Base-by-base conservation (phyloP, 1,140 invertebrate species). In the Polypedilum pembai region DNA sequence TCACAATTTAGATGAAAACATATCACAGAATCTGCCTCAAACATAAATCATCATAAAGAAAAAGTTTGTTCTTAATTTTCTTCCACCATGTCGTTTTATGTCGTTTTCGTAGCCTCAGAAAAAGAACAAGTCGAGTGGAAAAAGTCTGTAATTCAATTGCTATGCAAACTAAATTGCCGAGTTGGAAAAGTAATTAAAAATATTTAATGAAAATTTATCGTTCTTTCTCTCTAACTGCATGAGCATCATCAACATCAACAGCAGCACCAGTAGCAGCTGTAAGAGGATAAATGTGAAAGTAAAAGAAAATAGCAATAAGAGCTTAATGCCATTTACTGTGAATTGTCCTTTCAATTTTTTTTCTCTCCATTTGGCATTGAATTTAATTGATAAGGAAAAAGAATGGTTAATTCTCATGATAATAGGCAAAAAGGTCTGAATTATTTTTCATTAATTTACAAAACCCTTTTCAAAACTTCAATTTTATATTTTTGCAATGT, bases 141-240 rank as follows among this genome's bases (percentile, higher is more conserved):
- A 56, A 69, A 69, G 65, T 21, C 17, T 20, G 65, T 69, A 69
- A 69, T 69, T 69, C 65, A 69, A 69, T 69, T 69, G 65, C 65
- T 20, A n/a, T 20, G 20, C 17, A 20, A 69, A 20, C 65, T 69
- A 69, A 69, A 69, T 69, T 69, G 65, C 65, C 65, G 20, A 20
- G 65, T 69, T 21, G 17, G 65, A 69, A 69, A 69, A 69, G 65
- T 69, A 69, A 69, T 69, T 69, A 69, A 18, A 20, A 20, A 69
- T 69, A 56, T 69, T 69, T 69, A 69, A 69, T 21, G 65, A 69
- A 69, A 69, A 69, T 69, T 69, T 69, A 69, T 69, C 65, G 65
- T 69, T 56, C n/a, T 56, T 12, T 56, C n/a, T 1, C 15, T 56
- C n/a, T 15, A 12, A 12, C n/a, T n/a, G 45, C 45, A 12, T n/a